phyloP scores from a whole-genome alignment of 2,113 vertebrate species.

The Fregetta grallaria region DNA sequence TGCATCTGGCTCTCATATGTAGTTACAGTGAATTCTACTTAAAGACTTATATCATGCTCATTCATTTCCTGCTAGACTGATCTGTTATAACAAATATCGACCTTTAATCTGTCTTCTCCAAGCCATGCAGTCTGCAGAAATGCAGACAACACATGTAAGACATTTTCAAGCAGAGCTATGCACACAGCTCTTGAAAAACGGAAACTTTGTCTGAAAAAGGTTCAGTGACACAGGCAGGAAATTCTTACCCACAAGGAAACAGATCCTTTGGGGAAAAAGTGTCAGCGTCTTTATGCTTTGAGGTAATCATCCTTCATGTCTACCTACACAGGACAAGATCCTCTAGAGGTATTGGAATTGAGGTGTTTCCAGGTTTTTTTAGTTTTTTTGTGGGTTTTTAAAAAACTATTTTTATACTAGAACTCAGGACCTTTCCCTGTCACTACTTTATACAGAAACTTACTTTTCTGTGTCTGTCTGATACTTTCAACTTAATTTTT shows the following conservation, averaged over 20 bases:
- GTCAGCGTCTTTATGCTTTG: background rate
- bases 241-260: background rate
- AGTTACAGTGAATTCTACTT: background rate
- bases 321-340: background rate
- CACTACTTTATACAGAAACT: background rate
- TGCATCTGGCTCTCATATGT: background rate
- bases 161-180: background rate
- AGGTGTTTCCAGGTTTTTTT: background rate
- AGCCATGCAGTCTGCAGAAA: background rate
- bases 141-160: background rate
- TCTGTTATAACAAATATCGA: background rate
- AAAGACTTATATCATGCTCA: background rate
- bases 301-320: background rate
- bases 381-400: rapidly evolving
- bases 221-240: background rate
- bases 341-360: background rate
- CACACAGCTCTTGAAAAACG: background rate
- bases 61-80: background rate
- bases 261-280: background rate
- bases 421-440: background rate
- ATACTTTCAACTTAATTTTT: background rate
- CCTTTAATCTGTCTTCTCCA: background rate
- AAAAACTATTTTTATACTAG: background rate
- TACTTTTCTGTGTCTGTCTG: background rate
- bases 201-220: background rate